These are phyloP conservation scores for Hoplodrina ambigua DNA, from an alignment of 2,888 invertebrate species.

Conservation along the genomic window DNA sequence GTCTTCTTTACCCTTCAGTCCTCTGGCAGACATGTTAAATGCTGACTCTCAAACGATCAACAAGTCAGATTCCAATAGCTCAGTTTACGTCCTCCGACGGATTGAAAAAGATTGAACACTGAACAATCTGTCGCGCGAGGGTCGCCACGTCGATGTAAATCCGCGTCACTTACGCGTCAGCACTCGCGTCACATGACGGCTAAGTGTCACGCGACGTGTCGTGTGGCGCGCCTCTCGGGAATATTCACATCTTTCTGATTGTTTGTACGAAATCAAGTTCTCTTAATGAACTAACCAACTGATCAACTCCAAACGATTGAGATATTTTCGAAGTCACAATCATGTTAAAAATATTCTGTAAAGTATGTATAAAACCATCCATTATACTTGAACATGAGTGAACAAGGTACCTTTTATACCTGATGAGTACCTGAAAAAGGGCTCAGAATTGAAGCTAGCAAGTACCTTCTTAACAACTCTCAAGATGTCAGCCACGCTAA, in stretches of 20 bases:
- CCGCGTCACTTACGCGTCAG: conserved; percentile 29
- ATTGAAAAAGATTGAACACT: conserved; percentile 30
- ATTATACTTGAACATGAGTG: not conserved
- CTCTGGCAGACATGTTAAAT: conserved; percentile 12
- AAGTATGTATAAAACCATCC: not conserved
- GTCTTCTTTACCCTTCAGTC: not conserved
- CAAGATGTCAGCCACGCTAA: not conserved
- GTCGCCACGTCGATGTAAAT: not conserved
- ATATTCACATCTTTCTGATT: not conserved
- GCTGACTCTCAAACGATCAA: conserved; percentile 24
- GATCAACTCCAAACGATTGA: not conserved
- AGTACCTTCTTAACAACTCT: not conserved
- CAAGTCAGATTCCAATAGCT: not conserved
- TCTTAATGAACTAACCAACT: not conserved
- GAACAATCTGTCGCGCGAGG: conserved; percentile 7
- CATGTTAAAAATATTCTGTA: too few species aligned
- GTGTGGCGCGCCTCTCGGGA: conserved; percentile 1
- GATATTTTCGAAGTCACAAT: too few species aligned
- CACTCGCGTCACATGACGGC: conserved; percentile 20
- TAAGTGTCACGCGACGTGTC: conserved; percentile 10
- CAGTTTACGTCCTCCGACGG: conserved; percentile 3
- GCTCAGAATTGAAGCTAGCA: not conserved
- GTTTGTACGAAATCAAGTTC: not conserved
- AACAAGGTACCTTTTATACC: not conserved
- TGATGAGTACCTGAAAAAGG: not conserved